Base-by-base conservation (phyloP, 1,140 invertebrate species). In the Achroia grisella region DNA sequence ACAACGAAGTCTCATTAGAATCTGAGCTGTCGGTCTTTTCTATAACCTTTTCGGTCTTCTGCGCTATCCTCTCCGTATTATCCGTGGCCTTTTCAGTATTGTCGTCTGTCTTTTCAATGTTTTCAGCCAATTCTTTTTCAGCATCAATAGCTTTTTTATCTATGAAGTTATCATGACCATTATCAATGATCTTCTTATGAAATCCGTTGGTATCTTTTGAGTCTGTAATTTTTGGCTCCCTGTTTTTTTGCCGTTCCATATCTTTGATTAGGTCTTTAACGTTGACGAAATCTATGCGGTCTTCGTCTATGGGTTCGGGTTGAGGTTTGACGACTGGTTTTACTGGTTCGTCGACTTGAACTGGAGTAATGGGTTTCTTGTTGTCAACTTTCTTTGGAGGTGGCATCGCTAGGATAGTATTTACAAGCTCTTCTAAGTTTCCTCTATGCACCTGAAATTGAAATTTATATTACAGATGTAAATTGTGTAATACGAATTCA, bases 221-320 rank as follows among this genome's bases (percentile, higher is more conserved):
- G 45, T 82, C 71, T 10, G 72, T 35, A 29, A 44, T 32, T 45
- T 56, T 58, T 11, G 39, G 42, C 39, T 57, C 52, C 65, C 71
- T 60, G 17, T 69, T 56, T 39, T 72, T 82, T 36, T 80, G 73
- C 28, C 52, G 69, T 48, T 87, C 86, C 81, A 87, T 87, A 13
- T 81, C 86, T 59, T 86, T 87, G 12, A 87, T 85, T 9, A 85
- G 49, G 39, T 87, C 86, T 72, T 86, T 87, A 0, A 87, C 86
- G 42, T 87, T 87, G 0, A 87, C 78, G 33, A 87, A 87, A 44
- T 87, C 86, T 28, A 87, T 81, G 37, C 74, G 62, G 36, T 86
- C 80, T 44, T 82, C 76, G 30, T 83, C 73, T 56, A 68, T 71
- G 0, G 59, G 44, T 40, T 81, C 81, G 8, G 65, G 52, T 30